Evolutionary conservation across 1,140 invertebrate genomes (phyloP), one percentile per base, ranked within the genome.

Genomic region (Pseudoatta argentina): DNA sequence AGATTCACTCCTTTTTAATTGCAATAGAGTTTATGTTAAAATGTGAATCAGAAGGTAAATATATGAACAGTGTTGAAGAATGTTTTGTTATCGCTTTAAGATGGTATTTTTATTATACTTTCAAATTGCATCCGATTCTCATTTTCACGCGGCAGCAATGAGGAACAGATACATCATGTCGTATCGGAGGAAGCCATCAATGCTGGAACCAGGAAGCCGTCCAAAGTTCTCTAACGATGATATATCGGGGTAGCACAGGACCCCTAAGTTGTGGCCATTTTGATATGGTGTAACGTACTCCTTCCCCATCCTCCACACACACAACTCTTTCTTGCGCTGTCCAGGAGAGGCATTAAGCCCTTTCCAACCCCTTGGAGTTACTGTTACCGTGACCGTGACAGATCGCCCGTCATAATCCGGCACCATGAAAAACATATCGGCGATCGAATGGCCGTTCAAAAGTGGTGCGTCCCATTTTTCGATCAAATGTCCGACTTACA

Each of bases 191-290:
- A 89, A 91, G 75, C 86, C 87, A 89, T 89, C 85, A 89, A 91
- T 91, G 78, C 71, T 77, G 72, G 79, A 91, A 91, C 86, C 88
- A 87, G 89, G 90, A 91, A 91, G 85, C 90, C 88, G 85, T 92
- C 88, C 66, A 87, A 91, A 91, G 87, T 89, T 90, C 85, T 86
- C 87, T 91, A 92, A 92, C 91, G 89, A 92, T 92, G 91, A 92
- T 92, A 89, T 89, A 92, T 91, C 89, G 91, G 85, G 75, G 64
- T 71, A 78, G 76, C 61, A 34, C 69, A 67, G 88, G 87, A 85
- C 85, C 90, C 87, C 85, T 87, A 91, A 91, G 88, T 89, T 81
- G 82, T 72, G 86, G 85, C 87, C 87, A 88, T 89, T 91, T 76
- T 78, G 83, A 91, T 91, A 91, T 75, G 85, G 88, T 76, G 78